Conservation (phyloP, 2,888 invertebrate genomes). For the Cerceris rybyensis region DNA sequence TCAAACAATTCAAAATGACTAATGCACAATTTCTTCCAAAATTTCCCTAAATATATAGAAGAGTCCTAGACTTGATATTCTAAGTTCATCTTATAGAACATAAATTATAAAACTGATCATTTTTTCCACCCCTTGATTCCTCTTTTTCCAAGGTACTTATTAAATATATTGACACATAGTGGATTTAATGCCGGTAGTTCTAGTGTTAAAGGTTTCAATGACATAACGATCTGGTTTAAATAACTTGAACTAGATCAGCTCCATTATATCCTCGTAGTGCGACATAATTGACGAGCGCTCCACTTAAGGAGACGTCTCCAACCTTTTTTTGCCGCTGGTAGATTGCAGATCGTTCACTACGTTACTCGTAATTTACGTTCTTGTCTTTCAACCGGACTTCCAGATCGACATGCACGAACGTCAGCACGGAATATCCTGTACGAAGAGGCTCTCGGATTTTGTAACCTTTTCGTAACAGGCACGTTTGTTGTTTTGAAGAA, state of each 20-base stretch:
- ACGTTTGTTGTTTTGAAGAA: not conserved
- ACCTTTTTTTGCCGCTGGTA: not conserved
- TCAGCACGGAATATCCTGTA: not conserved
- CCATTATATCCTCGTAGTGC: not conserved
- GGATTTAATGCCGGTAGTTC: too few relatives aligned
- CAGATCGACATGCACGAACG: not conserved
- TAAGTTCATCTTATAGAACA: too few relatives aligned
- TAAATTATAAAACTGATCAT: too few relatives aligned
- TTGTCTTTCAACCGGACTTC: constrained; percentile 10
- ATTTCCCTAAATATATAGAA: too few relatives aligned
- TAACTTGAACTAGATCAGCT: constrained; percentile 4
- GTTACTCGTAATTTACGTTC: constrained; percentile 30
- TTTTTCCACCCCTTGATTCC: too few relatives aligned
- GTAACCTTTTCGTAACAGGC: constrained; percentile 28
- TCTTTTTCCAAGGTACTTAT: too few relatives aligned
- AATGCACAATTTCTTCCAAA: too few relatives aligned
- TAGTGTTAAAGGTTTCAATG: not conserved
- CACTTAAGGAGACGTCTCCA: not conserved
- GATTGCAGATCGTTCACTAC: constrained; percentile 8
- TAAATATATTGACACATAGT: too few relatives aligned
- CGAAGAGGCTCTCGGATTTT: constrained; percentile 36
- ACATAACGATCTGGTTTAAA: not conserved
- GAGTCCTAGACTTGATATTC: too few relatives aligned
- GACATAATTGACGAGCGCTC: constrained; percentile 7
- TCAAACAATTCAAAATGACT: too few relatives aligned